Base-by-base conservation (phyloP, 35 echinoderm and acorn worm species). In the Heliocidaris tuberculata region DNA sequence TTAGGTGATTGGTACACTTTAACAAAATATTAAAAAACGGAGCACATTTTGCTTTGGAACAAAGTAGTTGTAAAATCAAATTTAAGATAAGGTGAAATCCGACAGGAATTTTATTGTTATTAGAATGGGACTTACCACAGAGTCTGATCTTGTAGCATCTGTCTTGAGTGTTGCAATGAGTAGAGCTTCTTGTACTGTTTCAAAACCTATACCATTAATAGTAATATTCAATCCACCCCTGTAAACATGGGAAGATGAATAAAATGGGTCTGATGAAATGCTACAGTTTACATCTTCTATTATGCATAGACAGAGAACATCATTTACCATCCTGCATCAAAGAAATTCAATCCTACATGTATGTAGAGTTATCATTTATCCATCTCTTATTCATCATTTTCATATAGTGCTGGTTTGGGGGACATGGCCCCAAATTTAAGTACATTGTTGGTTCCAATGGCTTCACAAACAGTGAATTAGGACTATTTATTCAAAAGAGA, bases 191-290 rank as follows among this genome's bases (percentile, higher is more conserved):
- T 93, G 91, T 5, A 93, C 91, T 11, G 48, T 59, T 11, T 59
- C 27, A 93, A 93, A 93, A 0, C 91, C 91, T 4, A 30, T n/a
- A 30, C 91, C 91, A 19, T 30, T 56, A 48, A 93, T 93, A 2
- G 91, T 93, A n/a, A 93, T 93, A 27, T 93, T 59, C 13, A 93
- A 21, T 49, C 91, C 91, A n/a, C 91, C 91, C 31, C 91, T 93
- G 48, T 2, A 89, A 13, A 89, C 31, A 89, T 48, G 31, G 87
- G 35, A 47, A 5, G 9, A 89, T 9, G 31, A 32, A 89, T 2
- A 7, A 89, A 47, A 89, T 13, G 87, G 24, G 87, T 17, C 16
- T 89, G 47, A 89, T 89, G 32, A 47, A 89, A 89, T n/a, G 7
- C 87, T 47, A 27, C 15, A 89, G 12, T 16, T 89, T 47, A 6